Conservation (phyloP, 2,888 invertebrate genomes). For the Acleris literana region DNA sequence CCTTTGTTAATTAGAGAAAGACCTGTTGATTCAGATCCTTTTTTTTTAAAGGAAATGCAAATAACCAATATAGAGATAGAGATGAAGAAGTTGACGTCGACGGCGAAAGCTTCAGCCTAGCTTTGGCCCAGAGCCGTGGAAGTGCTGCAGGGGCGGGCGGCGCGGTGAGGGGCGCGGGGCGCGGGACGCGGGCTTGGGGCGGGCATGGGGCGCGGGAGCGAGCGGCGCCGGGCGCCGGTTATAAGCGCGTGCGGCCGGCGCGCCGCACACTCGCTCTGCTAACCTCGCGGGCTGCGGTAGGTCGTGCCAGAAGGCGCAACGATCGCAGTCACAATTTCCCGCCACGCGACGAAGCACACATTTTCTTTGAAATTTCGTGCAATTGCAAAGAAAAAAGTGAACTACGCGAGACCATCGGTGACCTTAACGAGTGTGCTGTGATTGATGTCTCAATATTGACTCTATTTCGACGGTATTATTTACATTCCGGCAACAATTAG, state of each 20-base stretch:
- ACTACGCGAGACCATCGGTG: conserved; percentile 67
- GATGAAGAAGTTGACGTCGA: too few relatives aligned
- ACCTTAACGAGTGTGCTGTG: conserved; percentile 72
- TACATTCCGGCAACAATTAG: conserved; percentile 56
- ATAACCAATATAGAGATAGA: too few relatives aligned
- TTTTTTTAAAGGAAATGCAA: too few relatives aligned
- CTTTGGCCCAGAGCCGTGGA: conserved; percentile 47
- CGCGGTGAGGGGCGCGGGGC: conserved; percentile 44
- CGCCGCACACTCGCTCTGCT: conserved; percentile 75
- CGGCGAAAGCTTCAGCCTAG: conserved; percentile 53
- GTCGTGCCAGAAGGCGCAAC: conserved; percentile 79
- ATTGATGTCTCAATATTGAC: conserved; percentile 62
- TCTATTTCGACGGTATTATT: conserved; percentile 58
- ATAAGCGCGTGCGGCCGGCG: conserved; percentile 63
- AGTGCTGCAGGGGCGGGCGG: conserved; percentile 54
- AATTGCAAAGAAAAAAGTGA: conserved; percentile 82
- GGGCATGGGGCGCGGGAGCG: conserved; percentile 39
- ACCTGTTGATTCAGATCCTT: too few relatives aligned
- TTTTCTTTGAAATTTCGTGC: conserved; percentile 82
- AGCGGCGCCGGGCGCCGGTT: conserved; percentile 42
- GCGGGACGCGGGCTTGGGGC: conserved; percentile 40
- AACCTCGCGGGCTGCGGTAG: conserved; percentile 75
- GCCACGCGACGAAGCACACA: conserved; percentile 62
- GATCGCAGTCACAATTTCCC: conserved; percentile 71
- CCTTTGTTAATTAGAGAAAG: too few relatives aligned